A percentile compares a stretch with the other conserved stretches of the same genome.
These are phyloP conservation scores for Oryctes rhinoceros DNA, from an alignment of 1,140 invertebrate species.

Conservation along the genomic window DNA sequence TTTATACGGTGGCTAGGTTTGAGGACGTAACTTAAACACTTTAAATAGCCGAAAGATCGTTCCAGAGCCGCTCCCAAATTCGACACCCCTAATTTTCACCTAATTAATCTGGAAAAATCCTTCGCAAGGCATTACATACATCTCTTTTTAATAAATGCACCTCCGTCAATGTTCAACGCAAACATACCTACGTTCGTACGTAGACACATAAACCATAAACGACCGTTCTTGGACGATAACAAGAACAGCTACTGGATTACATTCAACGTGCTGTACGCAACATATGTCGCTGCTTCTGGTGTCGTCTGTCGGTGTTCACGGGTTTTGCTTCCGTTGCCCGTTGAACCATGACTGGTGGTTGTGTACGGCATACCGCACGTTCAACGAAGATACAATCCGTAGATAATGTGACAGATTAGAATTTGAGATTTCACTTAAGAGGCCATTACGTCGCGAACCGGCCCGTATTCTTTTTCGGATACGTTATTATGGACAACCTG, in stretches of 20 bases:
- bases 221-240: not conserved
- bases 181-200: not conserved
- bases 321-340: not conserved
- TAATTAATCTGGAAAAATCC: too few species aligned
- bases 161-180: not conserved
- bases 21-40: too few species aligned
- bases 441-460: slow-evolving; percentile 48
- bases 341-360: not conserved
- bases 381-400: slow-evolving; percentile 45
- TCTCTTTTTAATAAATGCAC: not conserved
- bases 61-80: too few species aligned
- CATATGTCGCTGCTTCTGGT: slow-evolving; percentile 2
- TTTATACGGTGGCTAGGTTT: too few species aligned
- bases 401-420: slow-evolving; percentile 54
- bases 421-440: slow-evolving; percentile 54
- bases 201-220: not conserved
- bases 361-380: not conserved
- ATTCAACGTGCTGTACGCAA: not conserved
- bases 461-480: slow-evolving; percentile 44
- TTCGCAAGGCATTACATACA: too few species aligned
- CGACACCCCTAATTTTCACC: too few species aligned
- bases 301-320: not conserved
- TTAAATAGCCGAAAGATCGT: too few species aligned
- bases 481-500: slow-evolving; percentile 43
- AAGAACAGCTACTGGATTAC: not conserved